Conservation (phyloP, 2,888 invertebrate species). For the Rhyacophila evoluta region DNA sequence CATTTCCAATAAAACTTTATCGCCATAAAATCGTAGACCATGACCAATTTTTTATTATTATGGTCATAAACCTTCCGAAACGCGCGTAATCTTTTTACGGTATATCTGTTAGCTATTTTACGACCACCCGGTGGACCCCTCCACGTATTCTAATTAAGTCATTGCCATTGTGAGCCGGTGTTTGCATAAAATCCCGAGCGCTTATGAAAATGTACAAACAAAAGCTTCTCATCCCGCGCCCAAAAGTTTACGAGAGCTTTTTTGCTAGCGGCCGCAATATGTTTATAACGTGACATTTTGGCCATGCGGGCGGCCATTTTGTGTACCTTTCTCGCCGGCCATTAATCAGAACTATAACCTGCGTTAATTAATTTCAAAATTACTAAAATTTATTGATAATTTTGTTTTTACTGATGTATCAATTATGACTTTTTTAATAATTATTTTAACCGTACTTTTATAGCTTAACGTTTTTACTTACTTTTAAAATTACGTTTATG, state of each 20-base stretch:
- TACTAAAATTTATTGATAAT: too few species aligned
- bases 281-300: neutral
- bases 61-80: neutral
- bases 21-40: neutral
- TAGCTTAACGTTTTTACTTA: too few species aligned
- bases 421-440: too few species aligned
- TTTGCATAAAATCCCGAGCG: conserved; percentile 48
- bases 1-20: neutral
- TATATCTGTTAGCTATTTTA: neutral
- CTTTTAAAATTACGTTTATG: too few species aligned
- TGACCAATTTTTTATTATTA: conserved; percentile 6
- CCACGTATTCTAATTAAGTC: conserved; percentile 48
- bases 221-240: neutral
- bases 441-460: too few species aligned
- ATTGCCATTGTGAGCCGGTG: conserved; percentile 43
- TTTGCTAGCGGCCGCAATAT: conserved; percentile 10
- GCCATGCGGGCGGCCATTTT: neutral
- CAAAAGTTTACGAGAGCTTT: conserved; percentile 2
- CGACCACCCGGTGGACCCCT: conserved; percentile 6
- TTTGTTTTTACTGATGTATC: too few species aligned
- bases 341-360: neutral
- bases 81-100: neutral
- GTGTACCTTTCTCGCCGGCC: neutral
- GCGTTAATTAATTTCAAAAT: neutral
- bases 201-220: conserved; percentile 39